Evolutionary conservation across 2,888 invertebrate species (phyloP).

Genomic region (Cryptocheilus praepositus): DNA sequence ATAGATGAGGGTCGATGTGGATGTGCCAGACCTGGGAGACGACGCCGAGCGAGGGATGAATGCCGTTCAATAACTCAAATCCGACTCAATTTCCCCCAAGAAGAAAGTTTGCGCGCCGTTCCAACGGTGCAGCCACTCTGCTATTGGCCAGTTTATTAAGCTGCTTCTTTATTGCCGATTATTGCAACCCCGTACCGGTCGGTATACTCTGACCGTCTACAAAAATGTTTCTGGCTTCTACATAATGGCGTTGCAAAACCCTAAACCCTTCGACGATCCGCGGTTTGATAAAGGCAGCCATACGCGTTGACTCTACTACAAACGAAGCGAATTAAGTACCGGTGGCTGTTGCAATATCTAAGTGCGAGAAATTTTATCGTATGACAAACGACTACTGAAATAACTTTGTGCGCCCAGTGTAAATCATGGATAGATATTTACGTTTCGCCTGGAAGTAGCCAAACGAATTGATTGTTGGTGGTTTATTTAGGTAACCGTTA

Average conservation of each 20-base stretch:
- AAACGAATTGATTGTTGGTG: no score
- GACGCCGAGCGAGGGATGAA: conserved; percentile 49
- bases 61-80: conserved; percentile 71
- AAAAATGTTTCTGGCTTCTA: conserved; percentile 13
- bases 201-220: neutral
- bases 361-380: no score
- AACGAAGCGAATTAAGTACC: no score
- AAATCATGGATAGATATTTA: no score
- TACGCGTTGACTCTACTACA: no score
- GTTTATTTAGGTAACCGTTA: no score
- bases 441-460: no score
- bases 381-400: no score
- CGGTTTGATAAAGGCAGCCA: no score
- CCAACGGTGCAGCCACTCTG: conserved; percentile 38
- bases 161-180: conserved; percentile 53
- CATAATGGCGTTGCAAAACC: neutral
- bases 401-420: no score
- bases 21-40: conserved; percentile 36
- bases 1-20: conserved; percentile 53
- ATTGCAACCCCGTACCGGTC: conserved; percentile 41
- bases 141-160: conserved; percentile 58
- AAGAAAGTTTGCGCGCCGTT: conserved; percentile 62
- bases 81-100: conserved; percentile 70
- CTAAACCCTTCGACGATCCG: no score
- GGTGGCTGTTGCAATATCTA: no score